Conservation (phyloP, 2,888 invertebrate species). For the Ornithoptera alexandrae region DNA sequence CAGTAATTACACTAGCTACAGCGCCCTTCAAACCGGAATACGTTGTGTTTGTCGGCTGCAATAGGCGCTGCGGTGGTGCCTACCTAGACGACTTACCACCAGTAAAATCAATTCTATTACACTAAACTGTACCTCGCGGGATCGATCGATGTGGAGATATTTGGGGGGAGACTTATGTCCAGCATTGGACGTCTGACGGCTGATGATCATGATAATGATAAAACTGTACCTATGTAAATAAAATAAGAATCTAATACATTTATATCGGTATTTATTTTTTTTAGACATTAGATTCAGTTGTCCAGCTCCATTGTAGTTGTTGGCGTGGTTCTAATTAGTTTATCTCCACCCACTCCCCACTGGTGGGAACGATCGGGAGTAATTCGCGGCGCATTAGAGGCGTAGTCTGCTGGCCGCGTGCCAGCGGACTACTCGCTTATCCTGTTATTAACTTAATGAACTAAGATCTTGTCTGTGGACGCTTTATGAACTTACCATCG, state of each 20-base stretch:
- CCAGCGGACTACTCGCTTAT: conserved; percentile 3
- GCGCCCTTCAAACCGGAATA: too few species aligned
- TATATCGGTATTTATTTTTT: background rate
- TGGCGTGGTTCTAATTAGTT: conserved; percentile 10
- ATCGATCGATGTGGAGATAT: too few species aligned
- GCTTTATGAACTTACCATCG: conserved; percentile 1
- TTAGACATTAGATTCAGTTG: background rate
- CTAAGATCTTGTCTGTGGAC: conserved; percentile 7
- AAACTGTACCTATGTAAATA: too few species aligned
- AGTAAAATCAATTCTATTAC: too few species aligned
- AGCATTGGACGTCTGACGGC: too few species aligned
- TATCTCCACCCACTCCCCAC: background rate
- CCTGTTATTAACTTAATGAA: conserved; percentile 16
- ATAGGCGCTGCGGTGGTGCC: too few species aligned
- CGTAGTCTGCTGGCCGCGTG: background rate
- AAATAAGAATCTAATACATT: background rate
- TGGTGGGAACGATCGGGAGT: background rate
- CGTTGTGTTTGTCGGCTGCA: too few species aligned
- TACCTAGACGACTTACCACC: too few species aligned
- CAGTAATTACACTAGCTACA: too few species aligned
- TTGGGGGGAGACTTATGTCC: too few species aligned
- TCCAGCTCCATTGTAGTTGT: background rate
- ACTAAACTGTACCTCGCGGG: too few species aligned
- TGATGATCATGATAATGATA: too few species aligned
- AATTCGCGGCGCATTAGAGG: conserved; percentile 13